A percentile compares a stretch with the other conserved stretches of the same genome.
These are phyloP conservation scores for Clepsis dumicolana DNA, from an alignment of 2,888 invertebrate genomes.

Conservation along the genomic window DNA sequence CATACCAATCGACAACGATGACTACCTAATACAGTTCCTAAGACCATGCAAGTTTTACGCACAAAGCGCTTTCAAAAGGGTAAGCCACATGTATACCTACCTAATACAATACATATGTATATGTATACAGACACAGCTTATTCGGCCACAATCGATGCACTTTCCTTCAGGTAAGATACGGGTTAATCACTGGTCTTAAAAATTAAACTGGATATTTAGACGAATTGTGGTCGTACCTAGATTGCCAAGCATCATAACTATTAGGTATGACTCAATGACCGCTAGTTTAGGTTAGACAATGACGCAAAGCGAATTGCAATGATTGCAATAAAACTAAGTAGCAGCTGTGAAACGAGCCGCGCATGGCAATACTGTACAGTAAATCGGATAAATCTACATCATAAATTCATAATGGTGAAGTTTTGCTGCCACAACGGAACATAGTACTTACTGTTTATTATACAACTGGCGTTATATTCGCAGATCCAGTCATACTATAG, in stretches of 20 bases:
- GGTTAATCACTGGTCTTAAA: too few species aligned
- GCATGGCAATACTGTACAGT: background rate
- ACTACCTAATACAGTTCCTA: constrained; percentile 91
- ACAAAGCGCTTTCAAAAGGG: constrained; percentile 91
- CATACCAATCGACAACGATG: constrained; percentile 89
- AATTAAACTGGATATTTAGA: too few species aligned
- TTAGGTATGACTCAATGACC: too few species aligned
- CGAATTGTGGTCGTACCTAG: too few species aligned
- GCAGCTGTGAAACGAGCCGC: background rate
- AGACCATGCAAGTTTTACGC: constrained; percentile 95
- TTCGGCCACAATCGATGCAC: too few species aligned
- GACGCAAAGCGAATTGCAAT: background rate
- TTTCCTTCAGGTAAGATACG: too few species aligned
- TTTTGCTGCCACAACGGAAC: too few species aligned
- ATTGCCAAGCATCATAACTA: too few species aligned
- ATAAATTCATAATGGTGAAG: too few species aligned
- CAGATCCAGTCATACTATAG: constrained; percentile 91
- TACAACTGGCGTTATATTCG: constrained; percentile 46
- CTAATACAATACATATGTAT: background rate
- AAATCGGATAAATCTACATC: background rate
- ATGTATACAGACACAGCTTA: too few species aligned
- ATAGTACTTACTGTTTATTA: too few species aligned
- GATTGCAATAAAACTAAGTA: background rate
- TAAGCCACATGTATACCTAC: constrained; percentile 78
- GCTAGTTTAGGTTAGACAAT: background rate